Conservation (phyloP, 2,888 invertebrate genomes). For the Ditylenchus weischeri region DNA sequence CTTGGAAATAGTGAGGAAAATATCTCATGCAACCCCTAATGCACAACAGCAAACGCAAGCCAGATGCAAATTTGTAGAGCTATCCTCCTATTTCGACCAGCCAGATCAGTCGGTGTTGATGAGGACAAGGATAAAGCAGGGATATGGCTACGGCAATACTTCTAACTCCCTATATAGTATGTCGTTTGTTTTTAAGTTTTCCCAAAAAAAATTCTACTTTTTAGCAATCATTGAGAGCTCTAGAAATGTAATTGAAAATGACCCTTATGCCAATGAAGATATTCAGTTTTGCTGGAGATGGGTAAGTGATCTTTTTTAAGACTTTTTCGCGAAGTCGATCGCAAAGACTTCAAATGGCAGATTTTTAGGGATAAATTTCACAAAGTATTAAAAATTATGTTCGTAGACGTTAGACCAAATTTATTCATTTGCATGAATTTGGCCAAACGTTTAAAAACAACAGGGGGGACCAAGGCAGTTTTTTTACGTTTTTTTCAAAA, state of each 20-base stretch:
- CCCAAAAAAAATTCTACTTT: not conserved
- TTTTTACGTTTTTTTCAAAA: too few species aligned
- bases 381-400: too few species aligned
- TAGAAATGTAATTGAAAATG: slow-evolving; percentile 20
- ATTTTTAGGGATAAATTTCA: too few species aligned
- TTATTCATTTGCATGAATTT: too few species aligned
- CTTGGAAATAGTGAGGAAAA: slow-evolving; percentile 14
- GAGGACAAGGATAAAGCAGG: slow-evolving; percentile 10
- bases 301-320: slow-evolving; percentile 1
- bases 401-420: too few species aligned
- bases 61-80: slow-evolving; percentile 4
- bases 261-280: slow-evolving; percentile 18
- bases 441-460: too few species aligned
- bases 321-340: not conserved
- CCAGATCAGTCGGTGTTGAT: slow-evolving; percentile 7
- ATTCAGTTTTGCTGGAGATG: slow-evolving; percentile 25
- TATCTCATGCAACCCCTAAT: not conserved
- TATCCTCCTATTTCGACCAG: slow-evolving; percentile 8
- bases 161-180: slow-evolving; percentile 17
- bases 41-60: not conserved
- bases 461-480: too few species aligned
- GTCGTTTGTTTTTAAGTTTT: not conserved
- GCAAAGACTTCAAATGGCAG: too few species aligned
- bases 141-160: slow-evolving; percentile 28
- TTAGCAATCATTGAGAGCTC: slow-evolving; percentile 24